phyloP scores from a whole-genome alignment of 2,113 vertebrate species.

The Cryptomyrus ogoouensis region DNA sequence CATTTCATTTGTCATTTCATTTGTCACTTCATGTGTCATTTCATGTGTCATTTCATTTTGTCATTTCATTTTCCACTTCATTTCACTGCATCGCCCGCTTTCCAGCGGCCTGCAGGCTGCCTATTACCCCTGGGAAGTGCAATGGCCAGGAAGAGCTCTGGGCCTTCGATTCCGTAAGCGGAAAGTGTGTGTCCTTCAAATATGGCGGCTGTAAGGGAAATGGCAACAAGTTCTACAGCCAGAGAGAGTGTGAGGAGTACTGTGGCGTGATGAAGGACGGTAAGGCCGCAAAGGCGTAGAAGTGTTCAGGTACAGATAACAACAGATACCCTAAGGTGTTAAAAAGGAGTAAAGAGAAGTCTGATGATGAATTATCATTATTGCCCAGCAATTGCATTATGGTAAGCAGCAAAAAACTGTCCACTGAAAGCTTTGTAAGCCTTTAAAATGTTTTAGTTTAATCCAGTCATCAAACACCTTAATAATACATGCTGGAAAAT shows the following conservation, averaged over 20 bases:
- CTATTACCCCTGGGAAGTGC: conserved; percentile 62
- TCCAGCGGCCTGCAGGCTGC: conserved; percentile 82
- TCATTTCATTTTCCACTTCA: not conserved
- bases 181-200: conserved; percentile 70
- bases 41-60: not conserved
- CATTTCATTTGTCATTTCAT: not conserved
- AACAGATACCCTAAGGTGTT: not conserved
- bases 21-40: not conserved
- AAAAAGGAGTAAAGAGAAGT: not conserved
- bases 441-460: not conserved
- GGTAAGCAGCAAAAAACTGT: not conserved
- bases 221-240: conserved; percentile 85
- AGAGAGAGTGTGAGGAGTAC: conserved; percentile 91
- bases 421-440: not conserved
- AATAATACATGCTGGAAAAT: not conserved
- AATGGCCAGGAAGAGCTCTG: conserved; percentile 44
- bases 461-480: not conserved
- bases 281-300: conserved; percentile 39
- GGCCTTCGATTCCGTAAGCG: conserved; percentile 66
- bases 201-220: conserved; percentile 74
- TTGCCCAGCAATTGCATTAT: not conserved
- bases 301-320: not conserved
- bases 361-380: not conserved
- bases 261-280: conserved; percentile 67
- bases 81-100: not conserved